Base-by-base conservation (phyloP, 2,888 invertebrate genomes). In the Metopia argyrocephala region DNA sequence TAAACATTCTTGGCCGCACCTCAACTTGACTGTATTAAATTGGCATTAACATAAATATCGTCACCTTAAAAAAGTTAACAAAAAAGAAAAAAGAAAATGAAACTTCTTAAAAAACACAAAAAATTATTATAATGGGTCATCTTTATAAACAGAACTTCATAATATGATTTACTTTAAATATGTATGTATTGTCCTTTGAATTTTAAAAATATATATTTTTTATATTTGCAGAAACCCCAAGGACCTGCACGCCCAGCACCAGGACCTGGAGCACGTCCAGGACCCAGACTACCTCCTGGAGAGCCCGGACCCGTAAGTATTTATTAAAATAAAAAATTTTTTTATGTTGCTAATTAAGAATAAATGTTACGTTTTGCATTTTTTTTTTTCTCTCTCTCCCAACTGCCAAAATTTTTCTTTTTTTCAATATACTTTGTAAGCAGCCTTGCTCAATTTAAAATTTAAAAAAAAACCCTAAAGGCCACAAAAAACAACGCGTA, bases 251-350 rank as follows among this genome's bases (percentile, higher is more conserved):
- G 87, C 5, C 85, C 87, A 28, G 31, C 76, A 54, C 78, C 82
- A 62, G 78, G 80, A n/a, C 86, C 87, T 62, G 83, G 84, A 68
- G 57, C 84, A 15, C 83, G 86, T 9, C 86, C 70, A 83, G 85
- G 84, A 69, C 61, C 84, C 18, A 84, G 82, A 1, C 79, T 82
- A 82, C 85, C 85, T 68, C 62, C 87, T 75, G 81, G 78, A 50
- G 21, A 88, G 84, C 71, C 87, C 85, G 57, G 87, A 73, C 81
- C 87, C 86, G 89, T 89, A 81, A 88, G 88, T 86, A 74, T 23
- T n/a, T 54, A 46, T 12, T 57, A 28, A 46, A 45, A 7, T 15
- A 15, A 23, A 7, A 61, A 2, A 5, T 52, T n/a, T n/a, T n/a
- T n/a, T n/a, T n/a, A n/a, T 52, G 48, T 28, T 23, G 18, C 50